Percentiles rank a stretch among this genome's conserved stretches.
Evolutionary conservation across 1,140 invertebrate species (phyloP).

Genomic region (Cataglyphis hispanica): DNA sequence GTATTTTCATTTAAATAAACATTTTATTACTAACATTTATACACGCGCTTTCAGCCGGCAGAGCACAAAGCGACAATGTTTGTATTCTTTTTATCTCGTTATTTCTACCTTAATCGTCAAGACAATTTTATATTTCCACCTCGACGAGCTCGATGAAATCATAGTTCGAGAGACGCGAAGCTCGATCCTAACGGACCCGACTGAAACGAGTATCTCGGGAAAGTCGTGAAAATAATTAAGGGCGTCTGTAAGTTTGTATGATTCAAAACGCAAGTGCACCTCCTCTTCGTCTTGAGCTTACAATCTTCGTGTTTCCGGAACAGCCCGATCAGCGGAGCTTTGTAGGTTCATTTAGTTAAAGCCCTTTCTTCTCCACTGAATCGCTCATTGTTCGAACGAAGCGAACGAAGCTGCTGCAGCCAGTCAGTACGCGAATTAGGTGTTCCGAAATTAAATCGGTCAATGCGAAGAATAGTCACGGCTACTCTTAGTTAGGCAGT

Average conservation of each 20-base stretch:
- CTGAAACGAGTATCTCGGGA: not conserved
- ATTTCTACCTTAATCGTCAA: slow-evolving; percentile 16
- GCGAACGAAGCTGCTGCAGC: slow-evolving; percentile 25
- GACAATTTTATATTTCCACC: slow-evolving; percentile 47
- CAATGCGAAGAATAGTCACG: slow-evolving; percentile 31
- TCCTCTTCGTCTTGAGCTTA: not conserved
- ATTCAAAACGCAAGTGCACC: slow-evolving; percentile 27
- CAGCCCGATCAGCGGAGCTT: slow-evolving; percentile 4
- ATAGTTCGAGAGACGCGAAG: slow-evolving; percentile 30
- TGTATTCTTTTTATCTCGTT: slow-evolving; percentile 38
- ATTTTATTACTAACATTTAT: slow-evolving; percentile 44
- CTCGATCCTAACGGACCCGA: not conserved
- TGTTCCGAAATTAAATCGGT: slow-evolving; percentile 58
- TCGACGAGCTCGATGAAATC: slow-evolving; percentile 9
- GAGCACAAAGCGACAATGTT: slow-evolving; percentile 9
- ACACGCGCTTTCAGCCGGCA: slow-evolving; percentile 1
- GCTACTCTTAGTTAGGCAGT: slow-evolving; percentile 31
- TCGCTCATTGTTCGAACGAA: slow-evolving; percentile 34
- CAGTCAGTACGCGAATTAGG: slow-evolving; percentile 32
- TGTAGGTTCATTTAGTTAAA: slow-evolving; percentile 32
- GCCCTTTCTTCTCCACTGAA: slow-evolving; percentile 36
- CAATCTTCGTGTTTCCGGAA: not conserved
- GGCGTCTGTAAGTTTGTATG: slow-evolving; percentile 11
- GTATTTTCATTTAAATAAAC: slow-evolving; percentile 9
- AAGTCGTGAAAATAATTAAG: slow-evolving; percentile 51